Conservation (phyloP, 2,797 vertebrate genomes). For the Eulemur rubriventer region DNA sequence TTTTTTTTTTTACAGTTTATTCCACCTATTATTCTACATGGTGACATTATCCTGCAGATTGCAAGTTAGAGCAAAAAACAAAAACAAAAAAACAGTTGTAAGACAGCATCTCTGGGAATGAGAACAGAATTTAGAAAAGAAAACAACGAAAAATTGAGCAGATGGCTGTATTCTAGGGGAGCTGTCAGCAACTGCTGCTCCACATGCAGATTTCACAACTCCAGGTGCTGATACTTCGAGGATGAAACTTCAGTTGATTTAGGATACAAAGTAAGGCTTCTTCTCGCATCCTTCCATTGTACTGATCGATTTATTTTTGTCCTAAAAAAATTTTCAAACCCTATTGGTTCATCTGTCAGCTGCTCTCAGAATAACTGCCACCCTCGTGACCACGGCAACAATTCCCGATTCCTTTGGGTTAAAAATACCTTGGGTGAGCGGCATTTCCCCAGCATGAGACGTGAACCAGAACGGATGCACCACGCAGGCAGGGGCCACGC, state of each 20-base stretch:
- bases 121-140: not conserved
- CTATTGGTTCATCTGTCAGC: not conserved
- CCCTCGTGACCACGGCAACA: not conserved
- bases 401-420: not conserved
- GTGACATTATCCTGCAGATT: not conserved
- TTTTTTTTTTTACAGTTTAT: not conserved
- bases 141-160: not conserved
- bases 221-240: not conserved
- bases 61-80: not conserved
- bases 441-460: not conserved
- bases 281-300: not conserved
- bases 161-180: not conserved
- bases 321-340: not conserved
- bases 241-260: rapidly evolving
- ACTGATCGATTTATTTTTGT: not conserved
- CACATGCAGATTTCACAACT: rapidly evolving
- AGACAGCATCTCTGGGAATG: not conserved
- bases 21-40: not conserved
- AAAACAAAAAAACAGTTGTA: not conserved
- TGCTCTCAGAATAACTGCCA: not conserved
- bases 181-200: not conserved
- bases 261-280: not conserved
- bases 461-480: not conserved
- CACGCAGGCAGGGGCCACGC: not conserved
- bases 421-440: not conserved